phyloP scores from a whole-genome alignment of 2,797 vertebrate species.

The Pelochelys cantorii region DNA sequence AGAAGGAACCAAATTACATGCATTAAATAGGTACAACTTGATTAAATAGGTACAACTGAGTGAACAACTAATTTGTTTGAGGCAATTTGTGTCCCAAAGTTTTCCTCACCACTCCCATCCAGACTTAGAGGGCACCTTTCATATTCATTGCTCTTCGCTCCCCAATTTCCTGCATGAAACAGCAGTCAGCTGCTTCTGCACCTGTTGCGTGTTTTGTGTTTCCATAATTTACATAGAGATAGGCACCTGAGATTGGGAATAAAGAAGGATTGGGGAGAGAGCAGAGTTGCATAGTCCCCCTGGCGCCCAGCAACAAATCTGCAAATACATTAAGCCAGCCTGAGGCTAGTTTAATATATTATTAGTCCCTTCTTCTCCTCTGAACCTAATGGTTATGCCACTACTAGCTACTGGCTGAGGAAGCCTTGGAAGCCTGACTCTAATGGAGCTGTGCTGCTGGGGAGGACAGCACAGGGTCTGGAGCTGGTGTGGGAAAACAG shows the following conservation, averaged over 20 bases:
- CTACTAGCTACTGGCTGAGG: background rate
- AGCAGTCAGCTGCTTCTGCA: background rate
- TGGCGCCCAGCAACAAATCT: background rate
- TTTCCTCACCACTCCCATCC: background rate
- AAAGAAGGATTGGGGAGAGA: background rate
- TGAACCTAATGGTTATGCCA: background rate
- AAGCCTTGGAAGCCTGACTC: background rate
- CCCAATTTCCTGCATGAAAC: background rate
- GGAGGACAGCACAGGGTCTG: background rate
- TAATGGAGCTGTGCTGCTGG: background rate
- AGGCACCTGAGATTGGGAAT: rapidly evolving
- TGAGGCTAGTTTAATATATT: background rate
- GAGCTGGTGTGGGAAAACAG: background rate
- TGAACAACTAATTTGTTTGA: background rate
- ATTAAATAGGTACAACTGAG: background rate
- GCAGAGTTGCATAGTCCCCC: background rate
- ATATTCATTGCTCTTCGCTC: background rate
- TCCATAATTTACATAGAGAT: rapidly evolving
- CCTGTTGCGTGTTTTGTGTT: background rate
- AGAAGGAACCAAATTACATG: background rate
- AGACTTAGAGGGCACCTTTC: background rate
- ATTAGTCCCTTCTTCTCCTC: background rate
- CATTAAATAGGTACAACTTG: background rate
- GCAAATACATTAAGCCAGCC: background rate
- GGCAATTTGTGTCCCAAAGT: rapidly evolving